Evolutionary conservation across 2,113 vertebrate genomes (phyloP).

Genomic region (Sorex fumeus): DNA sequence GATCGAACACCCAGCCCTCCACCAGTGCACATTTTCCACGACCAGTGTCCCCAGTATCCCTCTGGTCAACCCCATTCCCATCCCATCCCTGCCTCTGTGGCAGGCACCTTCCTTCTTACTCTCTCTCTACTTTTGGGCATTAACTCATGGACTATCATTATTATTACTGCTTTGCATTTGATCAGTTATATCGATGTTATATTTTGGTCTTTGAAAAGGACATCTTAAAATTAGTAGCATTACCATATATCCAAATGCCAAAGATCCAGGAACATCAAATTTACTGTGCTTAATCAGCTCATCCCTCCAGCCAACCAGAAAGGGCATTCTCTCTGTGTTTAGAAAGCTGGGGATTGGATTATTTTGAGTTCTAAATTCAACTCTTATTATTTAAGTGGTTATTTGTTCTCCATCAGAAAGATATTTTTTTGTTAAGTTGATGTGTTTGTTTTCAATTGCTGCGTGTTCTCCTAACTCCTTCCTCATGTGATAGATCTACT

Average conservation of each 20-base stretch:
- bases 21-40: too few species aligned
- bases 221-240: constrained; percentile 47
- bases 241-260: not conserved
- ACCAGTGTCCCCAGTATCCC: too few species aligned
- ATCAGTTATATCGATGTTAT: constrained; percentile 21
- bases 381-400: constrained; percentile 37
- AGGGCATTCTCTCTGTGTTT: constrained; percentile 17
- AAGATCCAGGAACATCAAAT: constrained; percentile 45
- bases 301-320: not conserved
- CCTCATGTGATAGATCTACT: too few species aligned
- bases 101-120: too few species aligned
- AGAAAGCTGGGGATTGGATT: constrained; percentile 22
- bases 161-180: constrained; percentile 7
- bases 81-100: too few species aligned
- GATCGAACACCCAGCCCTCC: too few species aligned
- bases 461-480: not conserved
- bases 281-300: constrained; percentile 28
- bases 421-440: not conserved
- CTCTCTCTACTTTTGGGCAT: too few species aligned
- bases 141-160: not conserved
- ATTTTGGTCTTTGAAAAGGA: constrained; percentile 57
- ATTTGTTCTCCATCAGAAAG: constrained; percentile 35
- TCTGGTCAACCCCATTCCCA: too few species aligned
- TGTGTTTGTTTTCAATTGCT: not conserved
- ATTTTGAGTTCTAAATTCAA: constrained; percentile 34